Conservation (phyloP, 2,888 invertebrate species). For the Scaptodrosophila latifasciaeformis region DNA sequence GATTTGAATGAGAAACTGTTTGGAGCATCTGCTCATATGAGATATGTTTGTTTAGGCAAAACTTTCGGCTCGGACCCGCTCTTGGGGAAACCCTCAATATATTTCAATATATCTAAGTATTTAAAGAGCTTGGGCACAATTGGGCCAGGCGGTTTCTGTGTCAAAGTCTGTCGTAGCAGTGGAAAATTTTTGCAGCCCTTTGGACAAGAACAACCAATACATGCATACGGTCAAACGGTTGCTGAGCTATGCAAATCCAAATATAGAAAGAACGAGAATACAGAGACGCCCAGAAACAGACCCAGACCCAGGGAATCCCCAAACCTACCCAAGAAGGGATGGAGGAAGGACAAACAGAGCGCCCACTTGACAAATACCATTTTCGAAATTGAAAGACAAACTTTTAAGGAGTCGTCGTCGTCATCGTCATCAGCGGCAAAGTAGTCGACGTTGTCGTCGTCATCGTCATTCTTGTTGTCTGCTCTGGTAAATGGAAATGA, state of each 20-base stretch:
- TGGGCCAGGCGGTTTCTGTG: constrained; percentile 60
- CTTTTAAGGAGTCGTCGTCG: constrained; percentile 59
- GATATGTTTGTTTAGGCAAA: constrained; percentile 37
- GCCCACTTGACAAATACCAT: constrained; percentile 70
- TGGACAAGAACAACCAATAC: constrained; percentile 51
- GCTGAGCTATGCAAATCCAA: constrained; percentile 63
- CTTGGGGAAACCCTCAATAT: not conserved
- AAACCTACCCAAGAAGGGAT: not conserved
- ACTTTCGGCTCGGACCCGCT: constrained; percentile 30
- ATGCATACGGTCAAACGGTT: constrained; percentile 47
- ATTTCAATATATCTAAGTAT: not conserved
- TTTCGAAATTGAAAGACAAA: constrained; percentile 73
- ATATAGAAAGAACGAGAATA: constrained; percentile 61
- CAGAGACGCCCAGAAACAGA: constrained; percentile 14
- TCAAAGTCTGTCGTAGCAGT: no score
- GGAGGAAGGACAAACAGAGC: constrained; percentile 10
- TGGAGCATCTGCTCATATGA: no score
- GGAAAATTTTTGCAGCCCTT: not conserved
- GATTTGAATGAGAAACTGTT: no score
- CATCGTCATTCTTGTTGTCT: not conserved
- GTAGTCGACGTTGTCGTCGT: constrained; percentile 15
- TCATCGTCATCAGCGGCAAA: constrained; percentile 44
- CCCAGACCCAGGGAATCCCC: not conserved
- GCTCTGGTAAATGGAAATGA: constrained; percentile 57
- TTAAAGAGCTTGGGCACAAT: constrained; percentile 35